Evolutionary conservation across 2,113 vertebrate genomes (phyloP).

Genomic region (Onychostruthus taczanowskii): DNA sequence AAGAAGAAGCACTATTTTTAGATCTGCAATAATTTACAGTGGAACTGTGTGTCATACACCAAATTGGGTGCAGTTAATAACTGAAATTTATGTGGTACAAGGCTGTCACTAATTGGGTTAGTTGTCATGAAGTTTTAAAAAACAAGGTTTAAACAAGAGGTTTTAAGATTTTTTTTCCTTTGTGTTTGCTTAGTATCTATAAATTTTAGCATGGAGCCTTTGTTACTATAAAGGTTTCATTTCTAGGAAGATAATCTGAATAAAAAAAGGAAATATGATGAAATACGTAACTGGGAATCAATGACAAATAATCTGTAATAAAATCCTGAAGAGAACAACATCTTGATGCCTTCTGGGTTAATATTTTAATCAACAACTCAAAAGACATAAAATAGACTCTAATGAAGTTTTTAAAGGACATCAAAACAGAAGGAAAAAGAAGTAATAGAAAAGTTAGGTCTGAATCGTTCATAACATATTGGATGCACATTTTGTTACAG

Average conservation of each 20-base stretch:
- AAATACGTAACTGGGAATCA: neutral
- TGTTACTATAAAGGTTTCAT: neutral
- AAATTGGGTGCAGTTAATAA: neutral
- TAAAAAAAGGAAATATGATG: neutral
- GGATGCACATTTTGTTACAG: neutral
- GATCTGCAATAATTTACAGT: neutral
- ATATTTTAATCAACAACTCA: neutral
- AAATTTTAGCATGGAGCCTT: neutral
- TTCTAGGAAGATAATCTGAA: neutral
- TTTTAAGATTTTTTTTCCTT: neutral
- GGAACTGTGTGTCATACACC: neutral
- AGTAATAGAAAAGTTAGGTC: neutral
- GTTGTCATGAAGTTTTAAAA: neutral
- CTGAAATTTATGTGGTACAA: neutral
- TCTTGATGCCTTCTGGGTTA: neutral
- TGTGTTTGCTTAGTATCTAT: neutral
- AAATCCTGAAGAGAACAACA: neutral
- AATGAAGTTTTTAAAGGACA: neutral
- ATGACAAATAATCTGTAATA: neutral
- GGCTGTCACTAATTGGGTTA: neutral
- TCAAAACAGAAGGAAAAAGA: neutral
- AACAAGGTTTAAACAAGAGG: accelerated
- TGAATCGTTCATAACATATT: neutral
- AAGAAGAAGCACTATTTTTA: neutral
- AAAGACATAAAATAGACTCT: neutral